Conservation (phyloP, 2,113 vertebrate species). For the Dicrurus megarhynchus region DNA sequence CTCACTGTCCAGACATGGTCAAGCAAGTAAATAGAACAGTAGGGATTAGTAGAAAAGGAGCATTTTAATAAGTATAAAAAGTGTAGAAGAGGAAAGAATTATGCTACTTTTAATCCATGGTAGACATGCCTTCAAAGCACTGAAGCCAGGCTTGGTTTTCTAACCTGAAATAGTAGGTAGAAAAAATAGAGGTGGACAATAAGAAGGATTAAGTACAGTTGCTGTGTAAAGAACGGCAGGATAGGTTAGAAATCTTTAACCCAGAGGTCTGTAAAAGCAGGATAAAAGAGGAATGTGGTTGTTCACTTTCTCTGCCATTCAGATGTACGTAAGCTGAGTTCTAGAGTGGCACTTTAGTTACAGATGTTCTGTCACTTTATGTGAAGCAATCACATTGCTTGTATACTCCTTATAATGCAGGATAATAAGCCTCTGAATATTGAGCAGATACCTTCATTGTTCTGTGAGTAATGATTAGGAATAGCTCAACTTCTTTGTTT, state of each 20-base stretch:
- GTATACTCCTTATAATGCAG: background rate
- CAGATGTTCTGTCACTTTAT: background rate
- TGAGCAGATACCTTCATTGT: background rate
- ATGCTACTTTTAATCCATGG: background rate
- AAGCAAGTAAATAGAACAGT: background rate
- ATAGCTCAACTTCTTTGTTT: background rate
- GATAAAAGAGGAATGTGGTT: background rate
- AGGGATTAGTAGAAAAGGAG: background rate
- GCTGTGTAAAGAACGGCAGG: background rate
- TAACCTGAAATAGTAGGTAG: background rate
- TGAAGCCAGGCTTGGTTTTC: background rate
- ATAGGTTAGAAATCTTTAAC: background rate
- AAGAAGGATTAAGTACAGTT: background rate
- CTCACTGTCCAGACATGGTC: background rate
- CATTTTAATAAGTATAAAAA: background rate
- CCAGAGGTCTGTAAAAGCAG: background rate
- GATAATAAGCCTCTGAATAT: background rate
- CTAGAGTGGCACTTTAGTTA: background rate
- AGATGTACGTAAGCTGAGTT: background rate
- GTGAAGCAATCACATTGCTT: background rate
- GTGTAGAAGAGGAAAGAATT: background rate
- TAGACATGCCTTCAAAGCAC: background rate
- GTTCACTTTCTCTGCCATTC: background rate
- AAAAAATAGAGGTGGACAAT: background rate
- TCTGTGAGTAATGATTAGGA: background rate